Base-by-base conservation (phyloP, 2,113 vertebrate species). In the Aphyosemion australe region DNA sequence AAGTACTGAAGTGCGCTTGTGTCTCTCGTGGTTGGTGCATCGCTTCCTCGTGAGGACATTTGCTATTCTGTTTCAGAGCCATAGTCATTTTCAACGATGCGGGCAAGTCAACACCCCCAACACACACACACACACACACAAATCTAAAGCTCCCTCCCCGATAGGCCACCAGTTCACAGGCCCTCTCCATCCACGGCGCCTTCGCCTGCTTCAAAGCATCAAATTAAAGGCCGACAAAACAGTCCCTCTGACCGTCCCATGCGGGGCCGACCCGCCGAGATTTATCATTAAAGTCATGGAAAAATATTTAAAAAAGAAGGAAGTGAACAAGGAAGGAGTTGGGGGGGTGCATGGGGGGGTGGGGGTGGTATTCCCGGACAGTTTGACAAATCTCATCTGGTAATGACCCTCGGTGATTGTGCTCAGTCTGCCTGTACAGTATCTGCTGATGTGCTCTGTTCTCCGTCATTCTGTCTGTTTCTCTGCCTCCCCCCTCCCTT, bases 191-290 rank as follows among this genome's bases (percentile, higher is more conserved):
- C 78, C 74, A 49, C 67, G 5, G 79, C 31, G 10, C 76, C 71
- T 2, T 65, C 54, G 76, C 48, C 71, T 64, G 94, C 96, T 97
- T 99, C 96, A 99, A 99, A 99, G 95, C 91, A 90, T 91, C 92
- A 94, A 96, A 97, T 97, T 98, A 98, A 97, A 96, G 94, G 95
- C 89, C 93, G 94, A 97, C 96, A 98, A 98, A 98, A 97, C 95
- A 93, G 93, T 87, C 73, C 92, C 94, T 95, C 93, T 92, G 93
- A 92, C 94, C 91, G 92, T 97, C 95, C 95, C 95, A 94, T 89
- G 94, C 92, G 95, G 95, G 94, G 94, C 94, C 88, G 91, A 93
- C 95, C 95, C 94, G 93, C 94, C 90, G 94, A 96, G 95, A 94
- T 90, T n/a, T 96, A 94, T 97, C 95, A 96, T 97, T 96, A 96